phyloP scores from a whole-genome alignment of 1,140 invertebrate genomes.

The Heliconius himera region DNA sequence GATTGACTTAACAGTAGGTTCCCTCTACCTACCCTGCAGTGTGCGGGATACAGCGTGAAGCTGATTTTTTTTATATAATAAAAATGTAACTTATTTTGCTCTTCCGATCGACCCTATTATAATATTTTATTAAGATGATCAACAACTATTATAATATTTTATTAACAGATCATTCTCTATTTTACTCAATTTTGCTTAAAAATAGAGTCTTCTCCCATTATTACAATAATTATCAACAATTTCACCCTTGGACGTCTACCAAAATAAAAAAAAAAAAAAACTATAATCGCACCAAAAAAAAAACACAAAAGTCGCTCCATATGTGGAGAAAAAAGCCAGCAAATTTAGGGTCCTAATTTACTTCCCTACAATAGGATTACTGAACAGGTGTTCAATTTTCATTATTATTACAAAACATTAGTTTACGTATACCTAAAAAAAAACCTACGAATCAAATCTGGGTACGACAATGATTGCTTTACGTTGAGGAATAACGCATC shows the following conservation, averaged over 20 bases:
- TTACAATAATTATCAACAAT: not conserved
- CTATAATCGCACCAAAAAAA: conserved; percentile 16
- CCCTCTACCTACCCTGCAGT: too few relatives aligned
- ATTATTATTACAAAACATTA: conserved; percentile 79
- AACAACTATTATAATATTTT: not conserved
- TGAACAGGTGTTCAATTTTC: conserved; percentile 76
- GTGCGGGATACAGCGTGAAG: too few relatives aligned
- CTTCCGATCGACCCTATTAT: too few relatives aligned
- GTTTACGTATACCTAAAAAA: conserved; percentile 69
- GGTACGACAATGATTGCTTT: conserved; percentile 80
- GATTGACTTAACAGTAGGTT: too few relatives aligned
- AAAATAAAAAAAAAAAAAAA: not conserved
- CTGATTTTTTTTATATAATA: too few relatives aligned
- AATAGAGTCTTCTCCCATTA: not conserved
- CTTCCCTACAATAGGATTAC: conserved; percentile 70
- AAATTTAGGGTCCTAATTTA: conserved; percentile 59
- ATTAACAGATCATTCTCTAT: not conserved
- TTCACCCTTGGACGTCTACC: not conserved
- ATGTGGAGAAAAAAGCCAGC: conserved; percentile 13
- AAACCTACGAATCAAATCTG: conserved; percentile 76
- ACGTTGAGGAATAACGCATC: conserved; percentile 71
- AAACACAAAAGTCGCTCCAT: conserved; percentile 14
- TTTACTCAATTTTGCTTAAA: not conserved
- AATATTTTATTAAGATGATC: not conserved
- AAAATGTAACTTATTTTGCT: too few relatives aligned